Base-by-base conservation (phyloP, 2,888 invertebrate species). In the Camponotus fellah region DNA sequence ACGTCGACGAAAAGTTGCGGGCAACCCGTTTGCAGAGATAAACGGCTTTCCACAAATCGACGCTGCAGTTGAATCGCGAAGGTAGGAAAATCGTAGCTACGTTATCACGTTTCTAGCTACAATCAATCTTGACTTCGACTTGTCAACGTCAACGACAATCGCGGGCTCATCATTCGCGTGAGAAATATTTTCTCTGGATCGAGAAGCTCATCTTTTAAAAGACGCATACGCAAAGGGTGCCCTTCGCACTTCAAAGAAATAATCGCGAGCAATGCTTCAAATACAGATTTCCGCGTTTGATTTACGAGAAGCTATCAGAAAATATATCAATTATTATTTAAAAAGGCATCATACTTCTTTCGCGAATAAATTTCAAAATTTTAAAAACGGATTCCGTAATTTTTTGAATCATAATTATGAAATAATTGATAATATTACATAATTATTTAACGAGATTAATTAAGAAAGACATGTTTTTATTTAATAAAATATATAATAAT, bases 141-240 rank as follows among this genome's bases (percentile, higher is more conserved):
- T 82, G 65, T 66, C 82, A 79, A 82, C 21, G 68, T 82, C 82
- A 79, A 79, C 66, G 79, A 79, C 79, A 82, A 82, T 82, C 82
- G 82, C 62, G 26, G 21, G 46, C 68, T 68, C 79, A 82, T 82
- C 82, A 79, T 62, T 77, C 79, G 82, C 82, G 62, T 26, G 58
- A n/a, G 60, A 72, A 80, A 80, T 60, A 80, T 80, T 80, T 80
- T 80, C 79, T 72, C 60, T 46, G 26, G 34, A 58, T 26, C 34
- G 46, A 72, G 72, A 17, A 79, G 34, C 60, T 79, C 71, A 79
- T 79, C 60, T 46, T 58, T 79, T 46, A 71, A 79, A 79, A 58
- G 21, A 46, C 6, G 14, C n/a, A 14, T 17, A 68, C 26, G 77
- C 32, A 43, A 77, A 58, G 43, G 12, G n/a, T 6, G 12, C 6